Percentiles rank a stretch among this genome's conserved stretches.
Evolutionary conservation across 1,140 invertebrate genomes (phyloP).

Genomic region (Cataglyphis hispanica): DNA sequence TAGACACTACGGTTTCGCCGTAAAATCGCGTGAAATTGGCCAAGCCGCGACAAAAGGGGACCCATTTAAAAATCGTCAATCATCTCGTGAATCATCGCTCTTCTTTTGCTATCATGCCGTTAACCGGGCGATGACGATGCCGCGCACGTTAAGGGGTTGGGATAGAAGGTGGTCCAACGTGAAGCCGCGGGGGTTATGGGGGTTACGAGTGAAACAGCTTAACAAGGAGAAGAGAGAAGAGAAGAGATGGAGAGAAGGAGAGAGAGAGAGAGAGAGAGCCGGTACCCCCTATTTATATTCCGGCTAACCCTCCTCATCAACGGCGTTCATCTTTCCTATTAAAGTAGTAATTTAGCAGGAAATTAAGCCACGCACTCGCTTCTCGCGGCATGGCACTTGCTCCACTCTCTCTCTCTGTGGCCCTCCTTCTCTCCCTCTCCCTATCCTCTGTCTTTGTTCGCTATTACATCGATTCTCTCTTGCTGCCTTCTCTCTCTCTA

Average conservation of each 20-base stretch:
- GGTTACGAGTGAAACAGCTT: conserved; percentile 32
- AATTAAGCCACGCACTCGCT: conserved; percentile 86
- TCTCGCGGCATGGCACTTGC: conserved; percentile 79
- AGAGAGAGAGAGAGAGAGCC: conserved; percentile 66
- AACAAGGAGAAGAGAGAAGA: conserved; percentile 39
- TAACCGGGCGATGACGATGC: conserved; percentile 78
- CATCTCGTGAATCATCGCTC: conserved; percentile 77
- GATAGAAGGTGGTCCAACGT: conserved; percentile 51
- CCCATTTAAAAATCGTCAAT: conserved; percentile 77
- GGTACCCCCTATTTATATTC: conserved; percentile 86
- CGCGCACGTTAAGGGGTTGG: conserved; percentile 73
- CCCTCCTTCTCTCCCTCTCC: conserved; percentile 63
- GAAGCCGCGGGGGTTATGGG: conserved; percentile 61
- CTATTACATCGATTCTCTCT: conserved; percentile 63
- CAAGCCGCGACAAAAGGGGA: conserved; percentile 60
- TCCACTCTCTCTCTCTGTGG: conserved; percentile 67
- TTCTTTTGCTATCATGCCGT: conserved; percentile 77
- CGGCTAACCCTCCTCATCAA: conserved; percentile 86
- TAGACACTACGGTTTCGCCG: conserved; percentile 57
- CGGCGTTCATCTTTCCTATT: conserved; percentile 87
- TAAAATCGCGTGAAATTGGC: conserved; percentile 76
- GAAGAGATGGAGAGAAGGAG: conserved; percentile 70
- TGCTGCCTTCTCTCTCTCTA: conserved; percentile 40
- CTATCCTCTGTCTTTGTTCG: conserved; percentile 45
- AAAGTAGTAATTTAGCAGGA: conserved; percentile 88